These are phyloP conservation scores for Ceratosolen fusciceps DNA, from an alignment of 1,140 invertebrate species.

Conservation along the genomic window DNA sequence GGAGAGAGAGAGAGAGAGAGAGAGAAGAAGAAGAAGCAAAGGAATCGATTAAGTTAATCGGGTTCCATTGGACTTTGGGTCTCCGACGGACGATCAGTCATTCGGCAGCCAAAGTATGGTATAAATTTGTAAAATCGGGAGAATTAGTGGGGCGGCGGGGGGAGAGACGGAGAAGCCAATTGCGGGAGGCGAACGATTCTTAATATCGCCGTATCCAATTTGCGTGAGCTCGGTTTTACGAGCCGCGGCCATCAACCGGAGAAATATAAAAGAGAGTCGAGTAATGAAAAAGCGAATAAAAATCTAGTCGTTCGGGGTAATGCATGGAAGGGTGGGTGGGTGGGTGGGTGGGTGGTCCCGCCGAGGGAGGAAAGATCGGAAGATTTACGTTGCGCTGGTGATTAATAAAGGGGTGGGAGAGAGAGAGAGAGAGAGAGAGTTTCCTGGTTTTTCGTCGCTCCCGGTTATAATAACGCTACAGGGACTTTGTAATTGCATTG, in stretches of 20 bases:
- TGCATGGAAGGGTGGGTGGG: slow-evolving; percentile 8
- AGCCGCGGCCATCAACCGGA: not conserved
- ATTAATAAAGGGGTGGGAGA: too few species aligned
- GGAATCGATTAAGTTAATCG: too few species aligned
- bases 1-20: too few species aligned
- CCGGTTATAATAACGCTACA: slow-evolving; percentile 21
- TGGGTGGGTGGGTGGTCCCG: too few species aligned
- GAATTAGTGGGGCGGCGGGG: too few species aligned
- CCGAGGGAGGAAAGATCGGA: not conserved
- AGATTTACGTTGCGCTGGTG: not conserved
- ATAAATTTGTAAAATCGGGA: too few species aligned
- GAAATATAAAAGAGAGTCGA: not conserved
- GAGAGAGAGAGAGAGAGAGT: not conserved
- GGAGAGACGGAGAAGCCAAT: not conserved
- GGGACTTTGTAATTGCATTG: slow-evolving; percentile 56
- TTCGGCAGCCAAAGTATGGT: too few species aligned
- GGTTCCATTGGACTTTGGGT: too few species aligned
- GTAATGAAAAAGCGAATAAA: slow-evolving; percentile 29
- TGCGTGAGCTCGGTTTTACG: not conserved
- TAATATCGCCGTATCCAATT: not conserved
- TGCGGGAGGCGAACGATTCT: not conserved
- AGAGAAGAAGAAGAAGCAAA: too few species aligned
- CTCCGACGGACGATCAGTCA: too few species aligned
- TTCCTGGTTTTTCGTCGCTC: not conserved
- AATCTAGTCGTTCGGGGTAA: slow-evolving; percentile 3